Evolutionary conservation across 2,797 vertebrate genomes (phyloP).

Genomic region (Choloepus didactylus): DNA sequence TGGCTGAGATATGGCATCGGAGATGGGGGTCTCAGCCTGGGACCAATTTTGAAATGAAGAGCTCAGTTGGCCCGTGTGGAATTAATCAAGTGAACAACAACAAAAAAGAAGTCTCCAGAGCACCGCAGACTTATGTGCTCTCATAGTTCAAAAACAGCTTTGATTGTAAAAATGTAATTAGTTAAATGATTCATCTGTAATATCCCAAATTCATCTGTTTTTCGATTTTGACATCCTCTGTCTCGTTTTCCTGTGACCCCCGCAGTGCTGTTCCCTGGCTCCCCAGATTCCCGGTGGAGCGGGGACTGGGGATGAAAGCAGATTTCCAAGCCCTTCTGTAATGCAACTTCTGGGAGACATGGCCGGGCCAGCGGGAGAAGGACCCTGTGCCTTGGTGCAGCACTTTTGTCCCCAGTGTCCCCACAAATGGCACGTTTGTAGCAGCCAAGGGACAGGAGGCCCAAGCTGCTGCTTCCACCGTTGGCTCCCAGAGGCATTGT

Average conservation of each 20-base stretch:
- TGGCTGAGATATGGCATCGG: not conserved
- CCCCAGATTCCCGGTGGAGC: not conserved
- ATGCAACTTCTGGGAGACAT: not conserved
- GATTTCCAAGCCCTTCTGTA: not conserved
- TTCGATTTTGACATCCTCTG: conserved; percentile 44
- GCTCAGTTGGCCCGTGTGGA: conserved; percentile 56
- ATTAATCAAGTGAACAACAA: conserved; percentile 65
- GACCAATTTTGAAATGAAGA: conserved; percentile 73
- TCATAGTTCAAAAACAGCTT: conserved; percentile 72
- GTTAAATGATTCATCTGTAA: conserved; percentile 77
- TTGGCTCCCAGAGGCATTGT: not conserved
- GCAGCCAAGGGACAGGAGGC: not conserved
- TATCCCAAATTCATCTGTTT: conserved; percentile 73
- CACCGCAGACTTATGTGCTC: not conserved
- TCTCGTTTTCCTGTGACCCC: conserved; percentile 68
- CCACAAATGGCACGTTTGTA: not conserved
- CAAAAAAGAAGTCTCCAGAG: conserved; percentile 1
- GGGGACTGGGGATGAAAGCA: not conserved
- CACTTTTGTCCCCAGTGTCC: not conserved
- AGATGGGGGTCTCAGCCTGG: conserved; percentile 41
- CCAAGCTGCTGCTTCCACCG: not conserved
- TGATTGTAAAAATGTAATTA: conserved; percentile 80
- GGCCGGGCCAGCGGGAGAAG: not conserved
- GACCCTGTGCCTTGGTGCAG: not conserved
- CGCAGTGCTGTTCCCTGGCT: not conserved